Evolutionary conservation across 2,888 invertebrate species (phyloP).

Genomic region (Mythimna impura): DNA sequence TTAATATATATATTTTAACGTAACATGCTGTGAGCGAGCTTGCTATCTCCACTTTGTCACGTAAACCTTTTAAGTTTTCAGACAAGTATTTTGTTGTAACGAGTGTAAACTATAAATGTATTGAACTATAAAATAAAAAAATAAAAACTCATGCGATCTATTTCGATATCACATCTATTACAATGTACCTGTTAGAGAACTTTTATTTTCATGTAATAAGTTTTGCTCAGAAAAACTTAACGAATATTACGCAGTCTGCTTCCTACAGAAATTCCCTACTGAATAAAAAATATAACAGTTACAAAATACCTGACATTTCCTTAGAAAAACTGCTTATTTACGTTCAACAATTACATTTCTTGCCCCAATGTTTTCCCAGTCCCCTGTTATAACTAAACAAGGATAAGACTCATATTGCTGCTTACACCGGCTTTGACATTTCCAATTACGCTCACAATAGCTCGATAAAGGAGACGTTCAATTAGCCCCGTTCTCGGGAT

Average conservation of each 20-base stretch:
- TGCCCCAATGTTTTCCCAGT: neutral
- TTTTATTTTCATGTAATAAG: no score
- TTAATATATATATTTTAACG: no score
- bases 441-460: slow-evolving; percentile 55
- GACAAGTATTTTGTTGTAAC: no score
- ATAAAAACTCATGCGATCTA: no score
- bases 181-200: no score
- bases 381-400: slow-evolving; percentile 31
- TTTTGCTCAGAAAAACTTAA: neutral
- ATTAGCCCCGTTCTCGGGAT: slow-evolving; percentile 46
- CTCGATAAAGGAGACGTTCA: slow-evolving; percentile 57
- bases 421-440: slow-evolving; percentile 54
- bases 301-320: neutral
- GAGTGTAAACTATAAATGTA: no score
- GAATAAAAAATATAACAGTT: neutral
- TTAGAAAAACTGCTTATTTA: slow-evolving; percentile 17
- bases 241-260: neutral
- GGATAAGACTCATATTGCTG: slow-evolving; percentile 29
- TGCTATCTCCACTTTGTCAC: no score
- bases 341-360: slow-evolving; percentile 12
- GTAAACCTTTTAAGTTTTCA: no score
- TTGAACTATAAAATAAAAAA: no score
- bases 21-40: no score
- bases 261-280: no score
- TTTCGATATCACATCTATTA: no score